Evolutionary conservation across 2,113 vertebrate species (phyloP).

Genomic region (Amblyopsis rosae): DNA sequence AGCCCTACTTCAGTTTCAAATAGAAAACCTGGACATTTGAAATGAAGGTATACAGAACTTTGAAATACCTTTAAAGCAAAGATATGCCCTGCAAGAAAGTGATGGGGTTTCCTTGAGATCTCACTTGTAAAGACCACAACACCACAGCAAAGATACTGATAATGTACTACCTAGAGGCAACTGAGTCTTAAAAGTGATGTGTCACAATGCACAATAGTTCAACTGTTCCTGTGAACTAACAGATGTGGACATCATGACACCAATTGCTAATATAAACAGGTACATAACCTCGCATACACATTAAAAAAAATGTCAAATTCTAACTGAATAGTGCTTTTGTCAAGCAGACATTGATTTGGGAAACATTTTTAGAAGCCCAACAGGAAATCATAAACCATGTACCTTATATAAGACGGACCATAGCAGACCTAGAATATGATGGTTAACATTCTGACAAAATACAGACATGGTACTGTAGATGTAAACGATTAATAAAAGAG

Average conservation of each 20-base stretch:
- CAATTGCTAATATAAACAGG: background rate
- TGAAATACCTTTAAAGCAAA: too few species aligned
- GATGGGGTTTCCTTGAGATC: background rate
- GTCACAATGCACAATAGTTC: background rate
- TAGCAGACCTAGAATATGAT: too few species aligned
- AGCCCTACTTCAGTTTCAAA: background rate
- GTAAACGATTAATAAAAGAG: too few species aligned
- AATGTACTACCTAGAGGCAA: background rate
- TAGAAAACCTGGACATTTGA: background rate
- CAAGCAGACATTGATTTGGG: too few species aligned
- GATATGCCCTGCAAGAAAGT: too few species aligned
- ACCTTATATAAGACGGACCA: background rate
- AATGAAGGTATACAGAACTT: background rate
- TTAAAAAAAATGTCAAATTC: too few species aligned
- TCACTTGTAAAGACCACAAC: background rate
- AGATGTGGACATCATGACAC: too few species aligned
- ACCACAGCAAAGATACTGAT: background rate
- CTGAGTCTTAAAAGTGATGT: background rate
- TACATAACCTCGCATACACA: background rate
- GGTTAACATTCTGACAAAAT: too few species aligned
- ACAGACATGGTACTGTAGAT: too few species aligned
- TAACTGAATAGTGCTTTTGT: too few species aligned
- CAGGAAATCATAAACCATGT: background rate
- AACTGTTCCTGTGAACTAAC: too few species aligned
- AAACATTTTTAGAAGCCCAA: background rate